Evolutionary conservation across 2,888 invertebrate species (phyloP), one percentile per base, ranked within the genome.

Genomic region (Erynnis tages): DNA sequence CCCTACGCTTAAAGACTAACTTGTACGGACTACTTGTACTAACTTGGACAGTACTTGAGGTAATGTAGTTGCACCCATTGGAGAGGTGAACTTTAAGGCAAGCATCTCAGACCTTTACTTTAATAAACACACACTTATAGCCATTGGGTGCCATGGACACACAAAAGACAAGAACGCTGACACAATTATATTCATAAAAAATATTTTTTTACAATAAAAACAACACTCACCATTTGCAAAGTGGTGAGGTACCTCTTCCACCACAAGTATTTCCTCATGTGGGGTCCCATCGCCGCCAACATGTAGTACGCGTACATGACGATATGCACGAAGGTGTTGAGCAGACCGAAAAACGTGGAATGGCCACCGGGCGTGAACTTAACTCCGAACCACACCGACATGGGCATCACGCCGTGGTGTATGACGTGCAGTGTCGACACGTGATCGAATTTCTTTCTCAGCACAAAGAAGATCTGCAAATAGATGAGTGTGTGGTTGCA

Each of bases 301-400:
- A 98, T 91, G 76, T 97, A 97, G 90, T 98, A 98, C 3, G 93
- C 91, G 87, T 98, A 98, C 98, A 98, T 98, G 62, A 98, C 91
- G 68, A 98, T 95, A 86, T 98, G 98, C n/a, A 98, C 97, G 82
- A 97, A 97, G 0, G 97, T 97, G 85, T 98, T 98, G 71, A 98
- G 90, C 65, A 97, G 91, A 1, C 97, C 96, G 82, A 98, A 98
- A 92, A 98, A 98, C 3, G 98, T 97, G 67, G 97, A 97, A 82
- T 98, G 98, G 23, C 98, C 98, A 94, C 96, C 96, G 76, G 96
- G 95, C 1, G 94, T 95, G 81, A 96, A 96, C 79, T 95, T 96
- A 59, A 96, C 95, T 53, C 96, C 96, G 79, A 95, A 95, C 96
- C 97, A 97, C 52, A 96, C 97, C 5, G 96, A 96, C 79, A 97